phyloP scores from a whole-genome alignment of 1,140 invertebrate genomes.

The Drosophila takahashii region DNA sequence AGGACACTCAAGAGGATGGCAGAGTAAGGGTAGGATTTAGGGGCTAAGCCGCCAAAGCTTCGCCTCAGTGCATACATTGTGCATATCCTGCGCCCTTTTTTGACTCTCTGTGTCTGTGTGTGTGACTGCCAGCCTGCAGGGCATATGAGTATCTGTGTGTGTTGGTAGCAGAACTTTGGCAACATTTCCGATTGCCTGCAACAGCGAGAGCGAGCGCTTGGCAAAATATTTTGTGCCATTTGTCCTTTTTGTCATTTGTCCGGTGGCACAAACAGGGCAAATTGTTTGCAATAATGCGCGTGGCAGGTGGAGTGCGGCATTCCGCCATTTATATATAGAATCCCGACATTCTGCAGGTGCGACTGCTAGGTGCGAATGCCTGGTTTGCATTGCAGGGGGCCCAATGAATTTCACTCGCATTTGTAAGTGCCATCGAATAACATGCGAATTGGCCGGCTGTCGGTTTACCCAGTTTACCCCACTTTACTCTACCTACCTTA shows the following conservation, averaged over 20 bases:
- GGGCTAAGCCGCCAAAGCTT: constrained; percentile 51
- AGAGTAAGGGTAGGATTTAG: not conserved
- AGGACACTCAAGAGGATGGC: constrained; percentile 22
- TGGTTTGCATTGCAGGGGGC: constrained; percentile 16
- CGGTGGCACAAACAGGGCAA: constrained; percentile 72
- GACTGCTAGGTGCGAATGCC: constrained; percentile 33
- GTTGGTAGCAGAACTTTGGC: constrained; percentile 68
- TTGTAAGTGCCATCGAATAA: constrained; percentile 56
- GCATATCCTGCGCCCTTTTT: constrained; percentile 25
- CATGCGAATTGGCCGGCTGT: constrained; percentile 23
- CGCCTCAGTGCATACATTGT: constrained; percentile 63
- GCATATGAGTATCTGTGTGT: constrained; percentile 23
- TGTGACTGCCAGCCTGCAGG: constrained; percentile 26
- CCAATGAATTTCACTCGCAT: constrained; percentile 70
- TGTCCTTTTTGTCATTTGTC: constrained; percentile 70
- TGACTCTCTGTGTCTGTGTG: constrained; percentile 1
- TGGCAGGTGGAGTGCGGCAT: constrained; percentile 59
- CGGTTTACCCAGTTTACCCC: constrained; percentile 14
- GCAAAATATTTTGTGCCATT: constrained; percentile 57
- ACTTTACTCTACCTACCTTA: not conserved
- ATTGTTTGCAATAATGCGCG: constrained; percentile 82
- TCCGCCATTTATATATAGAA: constrained; percentile 1
- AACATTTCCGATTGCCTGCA: constrained; percentile 77
- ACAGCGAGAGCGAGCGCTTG: constrained; percentile 9
- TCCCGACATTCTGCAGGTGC: constrained; percentile 22